Evolutionary conservation across 2,888 invertebrate genomes (phyloP), one percentile per base, ranked within the genome.

Genomic region (Neoascia interrupta): DNA sequence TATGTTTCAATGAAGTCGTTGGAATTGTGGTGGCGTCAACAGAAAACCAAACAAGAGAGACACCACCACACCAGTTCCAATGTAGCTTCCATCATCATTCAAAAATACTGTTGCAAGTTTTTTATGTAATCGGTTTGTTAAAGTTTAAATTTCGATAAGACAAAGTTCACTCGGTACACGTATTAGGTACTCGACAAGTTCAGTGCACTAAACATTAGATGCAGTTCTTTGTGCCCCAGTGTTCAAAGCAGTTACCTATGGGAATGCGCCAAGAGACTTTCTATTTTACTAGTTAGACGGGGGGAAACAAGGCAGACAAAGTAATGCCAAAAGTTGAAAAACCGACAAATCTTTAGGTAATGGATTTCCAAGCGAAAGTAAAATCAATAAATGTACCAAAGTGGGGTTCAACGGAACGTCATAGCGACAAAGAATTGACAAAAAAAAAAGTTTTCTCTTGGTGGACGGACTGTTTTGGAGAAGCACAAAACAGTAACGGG

Each of bases 301-400:
- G 47, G 16, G 16, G 13, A 49, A 16, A 2, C 31, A 31, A n/a
- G 4, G 8, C 4, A 31, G 3, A 34, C 19, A 16, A 51, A 41
- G 23, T 36, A 47, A 21, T 66, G 66, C 61, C 37, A 61, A 61
- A 49, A 54, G 36, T 26, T 34, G 26, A 54, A n/a, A 45, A 45
- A 43, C n/a, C 19, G n/a, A 56, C 49, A 31, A 31, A 3, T n/a
- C n/a, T n/a, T n/a, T n/a, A n/a, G n/a, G n/a, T n/a, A n/a, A n/a
- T n/a, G 45, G 54, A 54, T 64, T 36, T 58, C 28, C 36, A 58
- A 68, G 68, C 49, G 56, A 68, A 68, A 68, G 68, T 68, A 58
- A 68, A 68, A 68, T 68, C 68, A 58, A 68, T 68, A 49, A 45
- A 66, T 21, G 37, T 19, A 15, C 28, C 26, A 37, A 11, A 47